Conservation (phyloP, 2,113 vertebrate species). For the Anguilla japonica region DNA sequence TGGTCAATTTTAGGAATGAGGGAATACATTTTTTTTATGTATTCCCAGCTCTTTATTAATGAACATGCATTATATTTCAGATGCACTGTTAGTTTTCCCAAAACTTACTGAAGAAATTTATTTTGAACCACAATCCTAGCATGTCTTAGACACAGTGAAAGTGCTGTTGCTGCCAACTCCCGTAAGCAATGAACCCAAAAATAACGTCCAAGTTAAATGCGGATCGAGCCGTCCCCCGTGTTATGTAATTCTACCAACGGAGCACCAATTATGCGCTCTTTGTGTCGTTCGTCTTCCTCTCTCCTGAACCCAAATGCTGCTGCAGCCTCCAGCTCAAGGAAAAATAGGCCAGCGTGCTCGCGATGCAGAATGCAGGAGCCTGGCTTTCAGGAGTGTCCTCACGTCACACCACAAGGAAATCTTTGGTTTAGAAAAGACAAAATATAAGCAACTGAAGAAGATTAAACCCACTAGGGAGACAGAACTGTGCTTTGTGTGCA, state of each 20-base stretch:
- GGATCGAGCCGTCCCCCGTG: not conserved
- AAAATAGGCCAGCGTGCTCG: not conserved
- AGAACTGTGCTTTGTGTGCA: not conserved
- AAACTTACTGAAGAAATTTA: not conserved
- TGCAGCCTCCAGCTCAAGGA: not conserved
- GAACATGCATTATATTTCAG: not conserved
- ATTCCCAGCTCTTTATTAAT: not conserved
- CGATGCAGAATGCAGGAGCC: not conserved
- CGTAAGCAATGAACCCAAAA: not conserved
- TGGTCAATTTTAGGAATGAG: too few species aligned
- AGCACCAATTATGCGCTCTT: slow-evolving; percentile 1
- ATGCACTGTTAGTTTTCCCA: not conserved
- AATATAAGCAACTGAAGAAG: not conserved
- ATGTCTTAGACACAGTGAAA: not conserved
- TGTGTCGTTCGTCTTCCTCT: not conserved
- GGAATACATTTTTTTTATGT: too few species aligned
- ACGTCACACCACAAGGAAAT: not conserved
- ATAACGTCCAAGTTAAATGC: not conserved
- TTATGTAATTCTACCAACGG: not conserved
- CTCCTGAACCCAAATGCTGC: not conserved
- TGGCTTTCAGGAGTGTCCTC: not conserved
- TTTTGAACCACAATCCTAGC: not conserved
- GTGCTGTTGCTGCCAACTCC: not conserved
- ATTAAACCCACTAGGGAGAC: not conserved
- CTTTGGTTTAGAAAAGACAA: not conserved